These are phyloP conservation scores for Leptogaster cylindrica DNA, from an alignment of 2,888 invertebrate species.

Conservation along the genomic window DNA sequence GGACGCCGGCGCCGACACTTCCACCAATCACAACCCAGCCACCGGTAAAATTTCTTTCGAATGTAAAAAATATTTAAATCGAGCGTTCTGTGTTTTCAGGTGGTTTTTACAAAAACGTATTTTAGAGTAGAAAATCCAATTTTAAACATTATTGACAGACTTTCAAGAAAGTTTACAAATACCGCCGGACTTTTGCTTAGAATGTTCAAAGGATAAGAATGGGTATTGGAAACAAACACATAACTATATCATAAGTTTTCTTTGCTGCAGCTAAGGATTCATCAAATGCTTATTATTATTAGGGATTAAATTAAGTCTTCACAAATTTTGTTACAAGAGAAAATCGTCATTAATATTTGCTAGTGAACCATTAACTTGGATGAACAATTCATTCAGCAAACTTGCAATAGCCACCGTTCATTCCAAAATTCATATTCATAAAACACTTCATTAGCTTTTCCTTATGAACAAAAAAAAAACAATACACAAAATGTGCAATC, in stretches of 20 bases:
- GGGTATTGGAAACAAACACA: constrained; percentile 20
- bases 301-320: too few species aligned
- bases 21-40: constrained; percentile 21
- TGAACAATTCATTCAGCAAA: too few species aligned
- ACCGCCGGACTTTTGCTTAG: constrained; percentile 51
- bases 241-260: background rate
- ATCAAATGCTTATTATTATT: too few species aligned
- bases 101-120: background rate
- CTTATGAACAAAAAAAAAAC: too few species aligned
- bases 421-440: too few species aligned
- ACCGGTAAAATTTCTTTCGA: background rate
- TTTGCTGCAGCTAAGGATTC: too few species aligned
- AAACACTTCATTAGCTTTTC: too few species aligned
- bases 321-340: too few species aligned
- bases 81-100: background rate
- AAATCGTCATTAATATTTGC: too few species aligned
- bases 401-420: too few species aligned
- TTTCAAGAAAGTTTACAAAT: constrained; percentile 50
- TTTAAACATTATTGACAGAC: constrained; percentile 49
- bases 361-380: too few species aligned
- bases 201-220: constrained; percentile 44
- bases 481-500: too few species aligned
- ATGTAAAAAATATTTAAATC: background rate
- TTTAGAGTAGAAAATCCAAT: constrained; percentile 50
- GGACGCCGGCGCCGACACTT: constrained; percentile 34